Base-by-base conservation (phyloP, 2,888 invertebrate species). In the Drosophila merina region DNA sequence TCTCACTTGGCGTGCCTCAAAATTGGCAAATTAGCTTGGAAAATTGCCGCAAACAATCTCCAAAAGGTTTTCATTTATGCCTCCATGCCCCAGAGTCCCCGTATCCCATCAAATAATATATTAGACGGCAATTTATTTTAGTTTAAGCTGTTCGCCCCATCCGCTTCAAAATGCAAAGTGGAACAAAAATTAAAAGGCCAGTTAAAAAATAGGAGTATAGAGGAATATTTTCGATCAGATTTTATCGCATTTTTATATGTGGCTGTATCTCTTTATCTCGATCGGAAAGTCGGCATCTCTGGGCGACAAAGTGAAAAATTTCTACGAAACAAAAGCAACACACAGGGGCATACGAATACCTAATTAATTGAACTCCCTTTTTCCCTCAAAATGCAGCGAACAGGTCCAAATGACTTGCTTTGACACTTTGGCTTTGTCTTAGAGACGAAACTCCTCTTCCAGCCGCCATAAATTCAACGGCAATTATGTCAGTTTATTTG, bases 401-500 rank as follows among this genome's bases (percentile, higher is more conserved):
- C 36, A 36, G 36, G 36, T 5, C 71, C 88, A 88, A 88, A 86
- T 86, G 86, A 88, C 89, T 86, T 86, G 86, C 88, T 88, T 86
- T 86, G 88, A 86, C 86, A 86, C 89, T 88, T 86, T 74, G 74
- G 72, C 77, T 79, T 86, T 88, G 86, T 82, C 74, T 88, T 85
- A 86, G 63, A 44, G 42, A 30, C 44, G 54, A 55, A 57, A 20
- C 63, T 64, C 49, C 14, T 31, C 52, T 30, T 49, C 25, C 63
- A 63, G 62, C 38, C 33, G 38, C 64, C 86, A 86, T 86, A 86
- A 88, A 86, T 88, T 80, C 70, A 74, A 59, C 57, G 74, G 80
- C 77, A 88, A 88, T 86, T 86, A 86, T 88, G 89, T 88, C 89
- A 83, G 78, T 88, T 88, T 88, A 88, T 86, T 80, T 84, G 79